Base-by-base conservation (phyloP, 2,888 invertebrate species). In the Lepidonotus clava region DNA sequence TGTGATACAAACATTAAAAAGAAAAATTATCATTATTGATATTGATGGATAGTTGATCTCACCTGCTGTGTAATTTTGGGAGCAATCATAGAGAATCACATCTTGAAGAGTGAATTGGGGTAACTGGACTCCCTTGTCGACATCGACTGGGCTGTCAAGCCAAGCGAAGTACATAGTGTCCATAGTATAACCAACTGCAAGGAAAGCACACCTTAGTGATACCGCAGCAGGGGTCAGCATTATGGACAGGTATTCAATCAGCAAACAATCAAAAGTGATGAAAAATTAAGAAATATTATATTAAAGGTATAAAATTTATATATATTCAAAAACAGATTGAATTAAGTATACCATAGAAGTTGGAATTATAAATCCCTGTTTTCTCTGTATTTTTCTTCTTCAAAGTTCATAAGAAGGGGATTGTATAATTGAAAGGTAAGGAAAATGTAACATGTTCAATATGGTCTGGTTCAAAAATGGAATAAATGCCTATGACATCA, bases 131-230 rank as follows among this genome's bases (percentile, higher is more conserved):
- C 84, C 80, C 66, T 88, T 86, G 80, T 90, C 89, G 71, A 90
- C 85, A 51, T 89, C 87, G 2, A 90, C 90, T 0, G 90, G 89
- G 32, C 86, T 86, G 66, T 88, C 86, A 21, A 90, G 86, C 90
- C 90, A 90, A 11, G 61, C 56, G 86, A 88, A 90, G 86, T 88
- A 88, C 83, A 90, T 87, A 14, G 86, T 88, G 76, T 90, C 90
- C 89, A 89, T 90, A 36, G 90, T 89, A 84, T 90, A 90, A 51
- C 90, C 90, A 84, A 90, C 90, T 90, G 76, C 28, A 89, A 87
- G 67, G 53, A 88, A 87, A 90, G 71, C 87, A 85, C 1, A 24
- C 18, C 1, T 41, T 24, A 40, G 41, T 51, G 41, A 14, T 40
- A 38, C 24, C 41, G 18, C 41, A 14, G 0, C 21, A 21, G 4